These are phyloP conservation scores for Crenuchus spilurus DNA, from an alignment of 2,797 vertebrate species.

Conservation along the genomic window DNA sequence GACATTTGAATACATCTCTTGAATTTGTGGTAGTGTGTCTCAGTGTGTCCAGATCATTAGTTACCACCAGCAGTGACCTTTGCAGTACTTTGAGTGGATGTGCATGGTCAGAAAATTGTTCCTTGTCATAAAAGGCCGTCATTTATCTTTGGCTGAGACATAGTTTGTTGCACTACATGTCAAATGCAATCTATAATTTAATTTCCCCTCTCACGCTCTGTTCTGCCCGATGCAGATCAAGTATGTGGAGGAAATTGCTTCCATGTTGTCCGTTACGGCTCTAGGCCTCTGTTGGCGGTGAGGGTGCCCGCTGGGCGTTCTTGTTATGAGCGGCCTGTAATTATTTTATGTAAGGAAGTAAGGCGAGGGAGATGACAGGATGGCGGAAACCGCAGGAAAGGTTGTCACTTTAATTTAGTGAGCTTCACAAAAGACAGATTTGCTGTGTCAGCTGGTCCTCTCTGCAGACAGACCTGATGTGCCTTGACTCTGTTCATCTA, in stretches of 20 bases:
- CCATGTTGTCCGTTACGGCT: constrained; percentile 34
- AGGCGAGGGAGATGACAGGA: constrained; percentile 31
- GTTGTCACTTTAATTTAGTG: constrained; percentile 35
- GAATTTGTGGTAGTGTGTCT: neutral
- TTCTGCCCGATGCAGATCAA: constrained; percentile 28
- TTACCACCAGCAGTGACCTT: neutral
- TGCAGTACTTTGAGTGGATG: neutral
- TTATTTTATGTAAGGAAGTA: constrained; percentile 41
- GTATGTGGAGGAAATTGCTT: constrained; percentile 37
- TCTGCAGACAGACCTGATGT: constrained; percentile 10
- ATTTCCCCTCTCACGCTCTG: neutral
- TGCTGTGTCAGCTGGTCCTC: constrained; percentile 25
- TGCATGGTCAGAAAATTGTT: constrained; percentile 2
- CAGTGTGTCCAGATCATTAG: neutral
- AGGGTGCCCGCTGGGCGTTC: constrained; percentile 28
- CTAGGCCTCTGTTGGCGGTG: constrained; percentile 16
- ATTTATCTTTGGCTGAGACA: constrained; percentile 14
- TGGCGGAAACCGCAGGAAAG: constrained; percentile 17
- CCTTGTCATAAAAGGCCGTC: neutral
- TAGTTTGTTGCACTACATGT: neutral
- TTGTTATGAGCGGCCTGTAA: constrained; percentile 44
- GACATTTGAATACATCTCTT: neutral
- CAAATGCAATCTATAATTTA: constrained; percentile 33
- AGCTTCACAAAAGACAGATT: constrained; percentile 33
- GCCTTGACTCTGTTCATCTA: constrained; percentile 23